Base-by-base conservation (phyloP, 2,113 vertebrate genomes). In the Mormoops blainvillei region DNA sequence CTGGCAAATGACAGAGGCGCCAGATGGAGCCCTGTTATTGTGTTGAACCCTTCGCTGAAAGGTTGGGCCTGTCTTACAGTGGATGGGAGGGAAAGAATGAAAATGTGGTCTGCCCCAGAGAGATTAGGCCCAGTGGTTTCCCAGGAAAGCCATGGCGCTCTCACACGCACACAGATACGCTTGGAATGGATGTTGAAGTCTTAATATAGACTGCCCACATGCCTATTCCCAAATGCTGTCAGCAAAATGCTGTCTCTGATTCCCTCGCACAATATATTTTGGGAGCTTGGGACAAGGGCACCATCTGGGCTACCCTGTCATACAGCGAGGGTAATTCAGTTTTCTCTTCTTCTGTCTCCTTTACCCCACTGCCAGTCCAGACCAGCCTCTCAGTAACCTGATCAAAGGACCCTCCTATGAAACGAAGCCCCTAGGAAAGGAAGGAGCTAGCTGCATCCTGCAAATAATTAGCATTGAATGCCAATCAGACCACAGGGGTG, bases 261-360 rank as follows among this genome's bases (percentile, higher is more conserved):
- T 28, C 82, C 88, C 70, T 71, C 48, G 38, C 50, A 56, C 0
- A 28, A 82, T 63, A 13, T 43, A 4, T 96, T 97, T 87, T 92
- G 78, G 94, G 84, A 96, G 78, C 85, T 58, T 77, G 45, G 87
- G 97, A 95, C 95, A 97, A 97, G 78, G 91, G 86, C 87, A 90
- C 38, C 13, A 93, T 98, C 95, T 97, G 88, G 71, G 45, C 96
- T 97, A 93, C 97, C 84, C 48, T 68, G 36, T 8, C 54, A 52
- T 95, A 84, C 85, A 94, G 86, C 45, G 78, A 95, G 43, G 92
- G 96, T 96, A 97, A 96, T 96, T 95, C 97, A 95, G 97, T 94
- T 97, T 96, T 97, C 97, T 97, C 94, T 82, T 91, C 74, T 56
- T 56, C 73, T 14, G 26, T 54, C 83, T n/a, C 73, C 14, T 73